phyloP scores from a whole-genome alignment of 37 sponge, comb jelly and placozoan genomes.

The Spongilla lacustris region DNA sequence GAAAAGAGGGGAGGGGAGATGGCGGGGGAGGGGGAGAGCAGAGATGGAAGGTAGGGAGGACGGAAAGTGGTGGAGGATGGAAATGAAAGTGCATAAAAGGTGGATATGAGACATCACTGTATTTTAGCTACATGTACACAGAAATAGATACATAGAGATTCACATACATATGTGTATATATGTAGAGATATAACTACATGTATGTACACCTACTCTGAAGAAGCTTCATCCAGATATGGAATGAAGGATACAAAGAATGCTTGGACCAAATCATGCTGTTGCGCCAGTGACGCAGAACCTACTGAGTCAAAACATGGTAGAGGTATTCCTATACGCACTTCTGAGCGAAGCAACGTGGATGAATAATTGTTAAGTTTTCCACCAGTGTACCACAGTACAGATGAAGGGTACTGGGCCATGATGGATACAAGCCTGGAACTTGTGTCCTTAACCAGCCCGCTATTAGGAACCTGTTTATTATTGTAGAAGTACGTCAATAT shows the following conservation, averaged over 20 bases:
- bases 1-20: neutral
- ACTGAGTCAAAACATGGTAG: constrained; percentile 23
- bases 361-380: neutral
- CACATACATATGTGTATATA: too few relatives aligned
- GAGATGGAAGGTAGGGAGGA: too few relatives aligned
- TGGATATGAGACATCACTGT: too few relatives aligned
- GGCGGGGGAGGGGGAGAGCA: neutral
- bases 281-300: neutral
- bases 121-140: too few relatives aligned
- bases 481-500: constrained; percentile 68
- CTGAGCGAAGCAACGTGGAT: constrained; percentile 39
- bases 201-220: constrained; percentile 38
- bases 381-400: constrained; percentile 52
- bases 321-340: constrained; percentile 54
- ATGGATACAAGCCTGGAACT: neutral
- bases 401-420: neutral
- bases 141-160: too few relatives aligned
- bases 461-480: neutral
- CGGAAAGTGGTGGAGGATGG: too few relatives aligned
- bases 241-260: constrained; percentile 42
- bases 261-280: constrained; percentile 38
- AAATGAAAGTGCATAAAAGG: too few relatives aligned
- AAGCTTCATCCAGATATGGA: constrained; percentile 33
- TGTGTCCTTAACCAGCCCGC: neutral
- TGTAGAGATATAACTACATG: too few relatives aligned